These are phyloP conservation scores for Pegoplata infirma DNA, from an alignment of 2,888 invertebrate genomes.

Conservation along the genomic window DNA sequence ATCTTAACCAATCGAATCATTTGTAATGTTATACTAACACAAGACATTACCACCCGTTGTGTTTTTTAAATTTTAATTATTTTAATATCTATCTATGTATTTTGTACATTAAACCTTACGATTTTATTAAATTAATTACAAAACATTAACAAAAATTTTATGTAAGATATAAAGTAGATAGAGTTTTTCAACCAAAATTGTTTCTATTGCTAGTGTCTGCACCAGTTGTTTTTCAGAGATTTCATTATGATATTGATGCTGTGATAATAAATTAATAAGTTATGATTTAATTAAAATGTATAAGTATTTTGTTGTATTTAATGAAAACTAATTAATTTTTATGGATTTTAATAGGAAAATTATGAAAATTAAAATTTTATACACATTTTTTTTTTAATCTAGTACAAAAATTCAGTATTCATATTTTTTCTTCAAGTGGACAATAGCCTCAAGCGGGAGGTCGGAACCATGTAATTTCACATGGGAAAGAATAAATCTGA, in stretches of 20 bases:
- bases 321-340: slow-evolving; percentile 12
- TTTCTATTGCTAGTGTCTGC: neutral
- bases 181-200: too few species aligned
- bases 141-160: neutral
- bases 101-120: neutral
- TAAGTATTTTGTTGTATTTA: slow-evolving; percentile 2
- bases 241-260: slow-evolving; percentile 17
- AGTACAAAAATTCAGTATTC: too few species aligned
- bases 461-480: too few species aligned
- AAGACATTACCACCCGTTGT: neutral
- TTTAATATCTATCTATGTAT: too few species aligned
- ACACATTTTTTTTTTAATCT: too few species aligned
- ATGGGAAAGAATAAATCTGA: too few species aligned
- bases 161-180: neutral
- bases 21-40: neutral
- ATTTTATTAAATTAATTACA: neutral
- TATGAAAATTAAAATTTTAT: neutral
- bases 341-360: neutral
- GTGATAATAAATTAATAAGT: slow-evolving; percentile 28
- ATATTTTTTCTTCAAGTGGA: too few species aligned
- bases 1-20: neutral
- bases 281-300: slow-evolving; percentile 40
- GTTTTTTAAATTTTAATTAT: neutral
- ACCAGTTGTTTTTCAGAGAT: slow-evolving; percentile 25
- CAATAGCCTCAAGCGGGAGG: too few species aligned